Percentiles rank a stretch among this genome's conserved stretches.
These are phyloP conservation scores for Helicolenus hilgendorfi DNA, from an alignment of 2,797 vertebrate genomes.

Conservation along the genomic window DNA sequence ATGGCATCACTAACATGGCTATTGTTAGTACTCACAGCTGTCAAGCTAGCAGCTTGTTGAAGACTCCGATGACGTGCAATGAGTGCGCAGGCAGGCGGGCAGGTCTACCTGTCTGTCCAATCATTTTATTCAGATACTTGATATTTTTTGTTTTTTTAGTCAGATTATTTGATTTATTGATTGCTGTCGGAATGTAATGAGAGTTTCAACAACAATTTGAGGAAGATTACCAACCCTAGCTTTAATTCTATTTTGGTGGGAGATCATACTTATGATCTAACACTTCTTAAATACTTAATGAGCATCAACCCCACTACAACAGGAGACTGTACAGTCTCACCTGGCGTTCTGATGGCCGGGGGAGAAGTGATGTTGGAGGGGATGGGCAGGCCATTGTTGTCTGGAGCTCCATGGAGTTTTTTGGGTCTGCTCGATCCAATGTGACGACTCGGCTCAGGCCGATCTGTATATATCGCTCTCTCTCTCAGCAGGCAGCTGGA, in stretches of 20 bases:
- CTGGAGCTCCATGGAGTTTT: background rate
- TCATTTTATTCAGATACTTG: too few species aligned
- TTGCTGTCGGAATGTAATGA: too few species aligned
- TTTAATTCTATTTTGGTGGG: background rate
- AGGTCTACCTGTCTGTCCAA: too few species aligned
- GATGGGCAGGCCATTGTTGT: background rate
- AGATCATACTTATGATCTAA: background rate
- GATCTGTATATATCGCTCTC: background rate
- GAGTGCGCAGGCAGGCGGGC: too few species aligned
- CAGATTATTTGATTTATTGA: too few species aligned
- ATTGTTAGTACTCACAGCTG: too few species aligned
- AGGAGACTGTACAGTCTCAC: background rate
- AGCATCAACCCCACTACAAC: background rate
- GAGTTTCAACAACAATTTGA: too few species aligned
- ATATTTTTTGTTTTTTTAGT: too few species aligned
- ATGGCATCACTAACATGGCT: too few species aligned
- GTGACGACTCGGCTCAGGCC: background rate
- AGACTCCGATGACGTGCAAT: too few species aligned
- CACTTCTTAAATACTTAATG: background rate
- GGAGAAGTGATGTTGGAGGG: background rate
- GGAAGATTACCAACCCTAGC: too few species aligned
- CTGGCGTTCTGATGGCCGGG: background rate
- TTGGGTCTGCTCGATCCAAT: background rate
- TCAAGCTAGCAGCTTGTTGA: too few species aligned
- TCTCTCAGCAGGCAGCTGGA: background rate